These are phyloP conservation scores for Sebastes taczanowskii DNA, from an alignment of 2,797 vertebrate genomes.

Conservation along the genomic window DNA sequence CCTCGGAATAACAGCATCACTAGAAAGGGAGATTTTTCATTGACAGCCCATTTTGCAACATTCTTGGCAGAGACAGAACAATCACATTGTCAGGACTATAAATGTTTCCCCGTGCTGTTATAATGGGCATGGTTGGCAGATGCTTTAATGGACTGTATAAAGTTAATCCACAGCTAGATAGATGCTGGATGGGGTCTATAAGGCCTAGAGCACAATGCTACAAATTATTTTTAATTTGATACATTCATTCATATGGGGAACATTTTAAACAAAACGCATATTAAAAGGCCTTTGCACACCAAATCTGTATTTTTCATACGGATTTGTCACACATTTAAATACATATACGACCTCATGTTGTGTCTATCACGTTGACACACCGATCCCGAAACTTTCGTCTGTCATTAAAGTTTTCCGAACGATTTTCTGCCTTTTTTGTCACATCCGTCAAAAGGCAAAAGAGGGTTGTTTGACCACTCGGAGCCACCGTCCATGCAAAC, in stretches of 20 bases:
- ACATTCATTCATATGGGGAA: not conserved
- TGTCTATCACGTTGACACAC: too few relatives aligned
- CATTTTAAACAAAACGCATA: not conserved
- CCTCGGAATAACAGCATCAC: slow-evolving; percentile 15
- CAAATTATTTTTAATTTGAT: not conserved
- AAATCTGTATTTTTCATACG: too few relatives aligned
- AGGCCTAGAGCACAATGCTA: not conserved
- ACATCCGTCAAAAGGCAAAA: not conserved
- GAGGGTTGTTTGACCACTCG: not conserved
- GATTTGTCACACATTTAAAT: too few relatives aligned
- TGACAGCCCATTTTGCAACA: slow-evolving; percentile 17
- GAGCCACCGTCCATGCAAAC: not conserved
- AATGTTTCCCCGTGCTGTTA: slow-evolving; percentile 20
- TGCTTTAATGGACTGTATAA: not conserved
- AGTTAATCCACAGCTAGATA: not conserved
- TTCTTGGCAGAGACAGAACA: slow-evolving; percentile 41
- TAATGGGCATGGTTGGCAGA: slow-evolving; percentile 14
- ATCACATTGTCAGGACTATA: slow-evolving; percentile 37
- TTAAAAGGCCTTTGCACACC: not conserved
- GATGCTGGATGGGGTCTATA: not conserved
- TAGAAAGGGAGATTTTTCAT: slow-evolving; percentile 34
- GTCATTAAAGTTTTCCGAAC: too few relatives aligned
- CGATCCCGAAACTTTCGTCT: too few relatives aligned
- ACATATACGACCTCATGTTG: too few relatives aligned
- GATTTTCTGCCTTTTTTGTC: too few relatives aligned